Evolutionary conservation across 2,888 invertebrate species (phyloP), one percentile per base, ranked within the genome.

Genomic region (Glaucopsyche alexis): DNA sequence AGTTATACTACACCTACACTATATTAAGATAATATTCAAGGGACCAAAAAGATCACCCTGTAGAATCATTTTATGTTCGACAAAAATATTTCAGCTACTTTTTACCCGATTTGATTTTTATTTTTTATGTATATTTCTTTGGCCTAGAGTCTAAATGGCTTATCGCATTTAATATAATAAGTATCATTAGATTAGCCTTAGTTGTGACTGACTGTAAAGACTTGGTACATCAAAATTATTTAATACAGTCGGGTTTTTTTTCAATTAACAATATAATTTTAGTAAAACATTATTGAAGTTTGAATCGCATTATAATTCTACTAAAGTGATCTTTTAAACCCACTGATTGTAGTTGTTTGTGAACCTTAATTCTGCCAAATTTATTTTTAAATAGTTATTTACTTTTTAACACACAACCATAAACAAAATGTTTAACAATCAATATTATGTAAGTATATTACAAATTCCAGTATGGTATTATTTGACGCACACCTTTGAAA

Each of bases 1-100:
- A 80, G 84, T 83, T 80, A 79, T 49, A 80, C 76, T 78, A 78
- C 81, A 82, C 75, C 74, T 77, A 77, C 77, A 75, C 81, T 84
- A 84, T 73, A 65, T 60, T 50, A 72, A 38, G 19, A 19, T 55
- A 67, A 8, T 73, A 72, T 38, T 14, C 19, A 40, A 71, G 64
- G 38, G 13, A 29, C 60, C 60, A 60, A 60, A 60, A 60, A 60
- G 60, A 60, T 60, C 60, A 60, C 60, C 7, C 60, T 60, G 29
- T 60, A 60, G 60, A 60, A 60, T 60, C 5, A 13, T 55, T 55
- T 19, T 1, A 19, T 19, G 42, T 42, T 42, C 42, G 7, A 42
- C 19, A 55, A 19, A 55, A 19, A 55, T 55, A 19, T 55, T 52
- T 52, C 8, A n/a, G 50, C 50, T 50, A 50, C n/a, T 52, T 16